Evolutionary conservation across 2,888 invertebrate genomes (phyloP), one percentile per base, ranked within the genome.

Genomic region (Meganola albula): DNA sequence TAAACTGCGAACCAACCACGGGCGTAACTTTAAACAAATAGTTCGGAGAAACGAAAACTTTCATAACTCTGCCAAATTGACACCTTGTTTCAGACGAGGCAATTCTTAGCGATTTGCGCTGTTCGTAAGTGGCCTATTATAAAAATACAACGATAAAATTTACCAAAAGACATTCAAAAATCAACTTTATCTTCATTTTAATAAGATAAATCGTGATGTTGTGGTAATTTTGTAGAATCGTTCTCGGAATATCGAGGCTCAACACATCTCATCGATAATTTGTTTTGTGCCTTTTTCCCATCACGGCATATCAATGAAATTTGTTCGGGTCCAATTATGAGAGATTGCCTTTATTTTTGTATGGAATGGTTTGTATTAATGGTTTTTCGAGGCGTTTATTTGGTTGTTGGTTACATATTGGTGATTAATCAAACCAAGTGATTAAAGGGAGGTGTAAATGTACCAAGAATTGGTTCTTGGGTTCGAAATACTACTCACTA

Each of bases 1-100:
- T 69, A 75, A 74, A 65, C 63, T 52, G 46, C 52, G 53, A 56
- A 58, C 55, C 58, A 45, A 56, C 45, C 55, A 62, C 58, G 62
- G 61, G 63, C 62, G 64, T 65, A 69, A 68, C 64, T 74, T 72
- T 65, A 80, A 84, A 83, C 84, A 84, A 84, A 83, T 83, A 83
- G 76, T 82, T 84, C 84, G 63, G 28, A 73, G 84, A 83, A 84
- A 58, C 62, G 60, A 61, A 52, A 68, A 68, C 77, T 84, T 83
- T 83, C 84, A 84, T 84, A 83, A 84, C 83, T 84, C 66, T 68
- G 58, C 78, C 74, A 85, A 85, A 85, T 85, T 85, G 84, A 84
- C 84, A 85, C 84, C 84, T 84, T 82, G 84, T 77, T 73, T 69
- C 70, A 71, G 58, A 63, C 77, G 68, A 71, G 69, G 80, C 82